Conservation (phyloP, 2,113 vertebrate genomes). For the Cyprinodon variegatus region DNA sequence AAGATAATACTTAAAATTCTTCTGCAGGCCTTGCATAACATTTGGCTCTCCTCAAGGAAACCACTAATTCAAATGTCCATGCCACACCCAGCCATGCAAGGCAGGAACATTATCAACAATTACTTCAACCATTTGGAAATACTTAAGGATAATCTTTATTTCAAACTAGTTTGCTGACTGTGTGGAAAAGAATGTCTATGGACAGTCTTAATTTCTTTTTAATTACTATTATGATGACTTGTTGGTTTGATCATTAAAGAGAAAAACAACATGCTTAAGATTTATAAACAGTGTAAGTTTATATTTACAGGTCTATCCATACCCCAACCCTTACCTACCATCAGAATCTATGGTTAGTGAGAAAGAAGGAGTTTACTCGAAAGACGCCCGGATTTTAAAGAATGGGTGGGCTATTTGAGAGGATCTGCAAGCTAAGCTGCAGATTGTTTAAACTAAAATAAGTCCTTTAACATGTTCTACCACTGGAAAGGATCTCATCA, state of each 20-base stretch:
- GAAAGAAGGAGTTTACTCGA: no score
- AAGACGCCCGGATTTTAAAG: no score
- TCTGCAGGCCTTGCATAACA: not conserved
- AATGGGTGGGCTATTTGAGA: no score
- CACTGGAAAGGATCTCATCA: not conserved
- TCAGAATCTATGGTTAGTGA: no score
- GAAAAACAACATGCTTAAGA: not conserved
- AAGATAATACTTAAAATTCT: constrained; percentile 23
- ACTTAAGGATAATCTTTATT: not conserved
- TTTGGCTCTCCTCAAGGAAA: constrained; percentile 2
- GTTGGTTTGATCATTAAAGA: no score
- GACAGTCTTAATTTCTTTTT: not conserved
- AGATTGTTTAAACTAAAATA: no score
- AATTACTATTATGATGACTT: not conserved
- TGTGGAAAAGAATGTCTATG: not conserved
- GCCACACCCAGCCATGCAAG: constrained; percentile 10
- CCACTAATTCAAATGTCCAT: constrained; percentile 3
- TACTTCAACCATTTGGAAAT: not conserved
- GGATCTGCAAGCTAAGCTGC: no score
- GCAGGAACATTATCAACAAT: not conserved
- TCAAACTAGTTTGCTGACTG: not conserved
- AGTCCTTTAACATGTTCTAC: no score
- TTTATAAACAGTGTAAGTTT: not conserved
- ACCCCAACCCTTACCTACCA: no score
- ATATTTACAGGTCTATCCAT: no score